Evolutionary conservation across 1,140 invertebrate species (phyloP).

Genomic region (Lepidurus couesii): DNA sequence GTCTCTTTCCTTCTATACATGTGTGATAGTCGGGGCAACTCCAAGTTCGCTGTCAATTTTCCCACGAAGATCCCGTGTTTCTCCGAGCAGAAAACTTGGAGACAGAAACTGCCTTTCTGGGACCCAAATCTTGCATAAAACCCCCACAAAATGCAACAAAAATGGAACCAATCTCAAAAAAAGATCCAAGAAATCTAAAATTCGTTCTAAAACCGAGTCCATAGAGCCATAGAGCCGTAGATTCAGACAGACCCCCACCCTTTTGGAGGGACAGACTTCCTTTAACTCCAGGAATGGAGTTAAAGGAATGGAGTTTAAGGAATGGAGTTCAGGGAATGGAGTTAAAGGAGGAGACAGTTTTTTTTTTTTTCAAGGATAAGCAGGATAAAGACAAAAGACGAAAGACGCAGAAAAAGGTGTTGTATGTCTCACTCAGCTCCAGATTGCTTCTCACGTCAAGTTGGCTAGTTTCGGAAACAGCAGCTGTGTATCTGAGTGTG

Average conservation of each 20-base stretch:
- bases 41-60: background rate
- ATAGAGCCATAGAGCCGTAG: no score
- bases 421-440: background rate
- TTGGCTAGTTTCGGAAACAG: background rate
- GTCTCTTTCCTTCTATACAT: background rate
- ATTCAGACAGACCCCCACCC: no score
- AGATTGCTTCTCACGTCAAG: background rate
- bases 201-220: no score
- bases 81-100: background rate
- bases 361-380: no score
- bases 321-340: no score
- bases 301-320: no score
- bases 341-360: no score
- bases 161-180: background rate
- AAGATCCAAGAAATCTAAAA: background rate
- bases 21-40: background rate
- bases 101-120: background rate
- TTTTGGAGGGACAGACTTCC: no score
- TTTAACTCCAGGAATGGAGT: no score
- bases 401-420: background rate
- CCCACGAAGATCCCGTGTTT: conserved; percentile 6
- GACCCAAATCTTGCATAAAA: background rate
- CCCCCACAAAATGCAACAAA: background rate
- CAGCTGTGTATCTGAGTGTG: background rate
- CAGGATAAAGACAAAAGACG: background rate